Conservation (phyloP, 2,888 invertebrate species). For the Amblyteles armatorius region DNA sequence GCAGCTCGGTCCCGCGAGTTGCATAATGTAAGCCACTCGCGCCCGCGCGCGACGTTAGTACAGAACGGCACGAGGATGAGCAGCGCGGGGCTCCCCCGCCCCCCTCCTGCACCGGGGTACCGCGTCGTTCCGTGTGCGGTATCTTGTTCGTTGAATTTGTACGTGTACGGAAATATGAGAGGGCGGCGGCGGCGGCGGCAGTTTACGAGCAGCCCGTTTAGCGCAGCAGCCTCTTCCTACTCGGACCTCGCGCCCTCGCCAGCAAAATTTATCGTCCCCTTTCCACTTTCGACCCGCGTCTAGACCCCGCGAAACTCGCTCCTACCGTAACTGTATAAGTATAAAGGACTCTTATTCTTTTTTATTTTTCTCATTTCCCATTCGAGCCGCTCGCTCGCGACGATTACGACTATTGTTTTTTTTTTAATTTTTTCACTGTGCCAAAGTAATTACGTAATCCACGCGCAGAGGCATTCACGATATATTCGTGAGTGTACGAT, state of each 20-base stretch:
- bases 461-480: background rate
- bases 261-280: slow-evolving; percentile 61
- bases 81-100: background rate
- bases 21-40: slow-evolving; percentile 76
- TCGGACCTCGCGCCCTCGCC: slow-evolving; percentile 68
- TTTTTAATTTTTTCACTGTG: background rate
- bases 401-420: background rate
- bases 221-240: slow-evolving; percentile 52
- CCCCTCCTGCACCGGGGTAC: background rate
- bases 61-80: slow-evolving; percentile 52
- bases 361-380: background rate
- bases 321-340: background rate
- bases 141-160: slow-evolving; percentile 75
- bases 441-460: background rate
- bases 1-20: slow-evolving; percentile 63
- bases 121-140: slow-evolving; percentile 42
- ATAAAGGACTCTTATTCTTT: slow-evolving; percentile 17
- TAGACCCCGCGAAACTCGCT: slow-evolving; percentile 15
- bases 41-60: slow-evolving; percentile 56
- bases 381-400: background rate
- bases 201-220: slow-evolving; percentile 70
- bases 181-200: slow-evolving; percentile 64
- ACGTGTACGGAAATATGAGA: slow-evolving; percentile 72
- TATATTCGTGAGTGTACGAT: background rate
- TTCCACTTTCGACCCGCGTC: slow-evolving; percentile 6